Conservation (phyloP, 1,140 invertebrate species). For the Nomia melanderi region DNA sequence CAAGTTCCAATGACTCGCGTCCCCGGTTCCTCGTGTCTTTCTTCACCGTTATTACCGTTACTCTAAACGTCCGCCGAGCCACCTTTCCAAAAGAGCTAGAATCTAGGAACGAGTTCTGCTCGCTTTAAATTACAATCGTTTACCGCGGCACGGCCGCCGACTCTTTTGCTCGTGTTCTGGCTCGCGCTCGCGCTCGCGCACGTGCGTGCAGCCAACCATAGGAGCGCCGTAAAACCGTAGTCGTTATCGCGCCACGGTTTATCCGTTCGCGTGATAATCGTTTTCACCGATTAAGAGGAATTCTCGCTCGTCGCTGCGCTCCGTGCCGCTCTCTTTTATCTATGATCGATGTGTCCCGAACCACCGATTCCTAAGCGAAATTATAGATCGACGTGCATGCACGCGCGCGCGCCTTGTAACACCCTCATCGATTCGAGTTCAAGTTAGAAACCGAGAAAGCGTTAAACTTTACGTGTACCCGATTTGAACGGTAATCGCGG, state of each 20-base stretch:
- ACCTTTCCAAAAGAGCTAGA: slow-evolving; percentile 75
- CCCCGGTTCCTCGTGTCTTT: slow-evolving; percentile 60
- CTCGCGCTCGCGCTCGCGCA: not conserved
- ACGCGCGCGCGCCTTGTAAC: not conserved
- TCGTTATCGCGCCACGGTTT: slow-evolving; percentile 5
- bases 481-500: not conserved
- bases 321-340: not conserved
- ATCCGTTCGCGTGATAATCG: not conserved
- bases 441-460: not conserved
- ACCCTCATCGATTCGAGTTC: not conserved
- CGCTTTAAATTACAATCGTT: slow-evolving; percentile 67
- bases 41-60: slow-evolving; percentile 76
- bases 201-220: slow-evolving; percentile 4
- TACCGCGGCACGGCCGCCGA: slow-evolving; percentile 11
- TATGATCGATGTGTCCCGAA: not conserved
- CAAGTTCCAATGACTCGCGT: slow-evolving; percentile 44
- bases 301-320: not conserved
- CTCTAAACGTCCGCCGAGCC: slow-evolving; percentile 62
- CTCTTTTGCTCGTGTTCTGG: not conserved
- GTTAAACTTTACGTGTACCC: not conserved
- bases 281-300: slow-evolving; percentile 2
- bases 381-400: not conserved
- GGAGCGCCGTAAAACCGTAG: not conserved
- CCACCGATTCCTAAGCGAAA: not conserved
- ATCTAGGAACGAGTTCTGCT: slow-evolving; percentile 74